Evolutionary conservation across 2,113 vertebrate genomes (phyloP).

Genomic region (Spilogale gracilis): DNA sequence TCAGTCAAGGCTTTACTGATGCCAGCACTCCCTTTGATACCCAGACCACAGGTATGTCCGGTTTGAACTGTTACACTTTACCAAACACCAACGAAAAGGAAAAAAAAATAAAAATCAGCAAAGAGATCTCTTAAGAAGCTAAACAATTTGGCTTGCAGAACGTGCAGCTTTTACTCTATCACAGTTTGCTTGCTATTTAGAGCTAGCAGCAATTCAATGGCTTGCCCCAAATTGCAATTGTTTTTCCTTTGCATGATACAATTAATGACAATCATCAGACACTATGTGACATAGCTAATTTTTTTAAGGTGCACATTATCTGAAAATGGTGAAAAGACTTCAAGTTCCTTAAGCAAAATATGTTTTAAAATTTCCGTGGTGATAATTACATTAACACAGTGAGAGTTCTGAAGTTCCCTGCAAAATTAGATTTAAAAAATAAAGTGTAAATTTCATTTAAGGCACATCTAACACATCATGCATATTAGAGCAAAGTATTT

Average conservation of each 20-base stretch:
- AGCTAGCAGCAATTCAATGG: neutral
- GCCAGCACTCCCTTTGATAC: neutral
- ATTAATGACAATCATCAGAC: constrained; percentile 39
- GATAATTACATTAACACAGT: constrained; percentile 55
- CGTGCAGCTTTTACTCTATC: neutral
- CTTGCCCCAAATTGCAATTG: neutral
- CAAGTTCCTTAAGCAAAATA: constrained; percentile 58
- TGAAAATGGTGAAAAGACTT: constrained; percentile 56
- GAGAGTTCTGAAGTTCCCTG: constrained; percentile 13
- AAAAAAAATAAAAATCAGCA: neutral
- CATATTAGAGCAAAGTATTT: neutral
- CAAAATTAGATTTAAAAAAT: constrained; percentile 64
- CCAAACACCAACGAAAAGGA: neutral
- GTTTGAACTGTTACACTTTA: neutral
- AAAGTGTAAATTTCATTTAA: constrained; percentile 39
- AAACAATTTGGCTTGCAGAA: constrained; percentile 11
- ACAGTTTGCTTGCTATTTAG: neutral
- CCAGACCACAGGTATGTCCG: neutral
- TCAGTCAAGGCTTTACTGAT: neutral
- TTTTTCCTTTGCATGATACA: neutral
- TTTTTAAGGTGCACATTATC: constrained; percentile 26
- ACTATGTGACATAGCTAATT: constrained; percentile 34
- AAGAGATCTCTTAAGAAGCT: neutral
- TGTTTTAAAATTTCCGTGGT: constrained; percentile 23
- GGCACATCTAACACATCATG: neutral